Base-by-base conservation (phyloP, 92 coral and sea anemone species). In the Epizoanthus scotinus region DNA sequence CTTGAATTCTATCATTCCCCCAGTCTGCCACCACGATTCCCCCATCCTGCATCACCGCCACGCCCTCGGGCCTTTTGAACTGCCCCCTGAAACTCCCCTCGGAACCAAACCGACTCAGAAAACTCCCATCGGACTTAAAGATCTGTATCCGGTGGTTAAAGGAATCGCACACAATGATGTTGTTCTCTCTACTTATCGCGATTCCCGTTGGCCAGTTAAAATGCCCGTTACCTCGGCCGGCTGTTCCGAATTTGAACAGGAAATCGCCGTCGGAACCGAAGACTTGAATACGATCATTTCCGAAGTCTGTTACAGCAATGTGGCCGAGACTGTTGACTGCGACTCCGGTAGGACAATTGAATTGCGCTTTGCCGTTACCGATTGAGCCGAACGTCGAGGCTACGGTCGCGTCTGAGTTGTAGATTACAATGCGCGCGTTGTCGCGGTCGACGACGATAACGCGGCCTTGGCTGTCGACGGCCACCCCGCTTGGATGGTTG, bases 181-280 rank as follows among this genome's bases (percentile, higher is more conserved):
- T 90, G 72, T 94, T 92, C 82, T 87, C 86, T 5, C 78, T 66
- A 82, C 87, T 92, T 20, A 91, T 88, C 2, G 96, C 94, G 12
- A 95, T 91, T 14, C 98, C 98, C 10, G 99, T 96, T 28, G 99
- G 99, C 98, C 98, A 96, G 80, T 94, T 89, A 63, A 96, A 88
- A 26, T 91, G 91, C 13, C 97, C 97, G 67, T 79, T 83, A n/a
- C 88, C 94, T 34, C 93, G 77, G 6, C 99, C 98, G 56, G 98
- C 74, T 70, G 84, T 78, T 18, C 99, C 99, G 65, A 95, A 95
- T 71, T 91, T 92, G 70, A 93, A 91, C 66, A 95, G 82, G 67
- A 91, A 92, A 44, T 78, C 85, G 3, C 99, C 99, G 18, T 82
- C 77, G 10, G 93, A 85, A 58, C 91, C 89, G 81, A 95, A 95